Percentiles rank a stretch among this genome's conserved stretches.
Evolutionary conservation across 2,888 invertebrate species (phyloP).

Genomic region (Amphiduros pacificus): DNA sequence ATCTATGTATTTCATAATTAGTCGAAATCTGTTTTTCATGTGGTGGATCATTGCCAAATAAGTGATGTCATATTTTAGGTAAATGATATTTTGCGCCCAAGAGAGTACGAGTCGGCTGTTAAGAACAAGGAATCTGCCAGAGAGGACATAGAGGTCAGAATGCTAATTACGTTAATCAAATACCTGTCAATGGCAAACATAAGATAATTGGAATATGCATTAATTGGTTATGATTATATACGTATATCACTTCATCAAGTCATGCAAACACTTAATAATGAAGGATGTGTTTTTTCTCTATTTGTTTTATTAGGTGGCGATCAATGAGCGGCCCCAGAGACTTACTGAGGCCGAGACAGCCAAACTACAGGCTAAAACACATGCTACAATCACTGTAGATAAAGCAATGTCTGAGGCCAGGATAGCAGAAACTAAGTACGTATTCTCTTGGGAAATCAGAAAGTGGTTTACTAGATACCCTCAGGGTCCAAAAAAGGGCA

Average conservation of each 20-base stretch:
- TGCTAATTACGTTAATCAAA: too few relatives aligned
- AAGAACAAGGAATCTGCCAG: slow-evolving; percentile 51
- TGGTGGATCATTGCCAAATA: too few relatives aligned
- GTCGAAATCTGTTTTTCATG: too few relatives aligned
- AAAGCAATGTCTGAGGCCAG: slow-evolving; percentile 50
- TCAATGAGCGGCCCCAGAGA: slow-evolving; percentile 46
- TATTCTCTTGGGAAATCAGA: neutral
- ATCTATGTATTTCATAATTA: too few relatives aligned
- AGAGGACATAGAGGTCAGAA: slow-evolving; percentile 55
- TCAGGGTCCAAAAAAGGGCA: too few relatives aligned
- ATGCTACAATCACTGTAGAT: slow-evolving; percentile 47
- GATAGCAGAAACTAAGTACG: slow-evolving; percentile 42
- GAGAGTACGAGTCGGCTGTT: slow-evolving; percentile 48
- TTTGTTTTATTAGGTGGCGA: slow-evolving; percentile 39
- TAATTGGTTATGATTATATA: too few relatives aligned
- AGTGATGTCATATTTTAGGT: slow-evolving; percentile 42
- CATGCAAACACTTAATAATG: too few relatives aligned
- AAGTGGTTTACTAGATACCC: too few relatives aligned
- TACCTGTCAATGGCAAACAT: too few relatives aligned
- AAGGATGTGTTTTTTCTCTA: neutral
- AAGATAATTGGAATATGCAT: too few relatives aligned
- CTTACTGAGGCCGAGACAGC: slow-evolving; percentile 49
- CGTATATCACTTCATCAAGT: too few relatives aligned
- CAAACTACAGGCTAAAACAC: slow-evolving; percentile 46
- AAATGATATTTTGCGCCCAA: slow-evolving; percentile 49